These are phyloP conservation scores for Anoplophora glabripennis DNA, from an alignment of 1,140 invertebrate species.

Conservation along the genomic window DNA sequence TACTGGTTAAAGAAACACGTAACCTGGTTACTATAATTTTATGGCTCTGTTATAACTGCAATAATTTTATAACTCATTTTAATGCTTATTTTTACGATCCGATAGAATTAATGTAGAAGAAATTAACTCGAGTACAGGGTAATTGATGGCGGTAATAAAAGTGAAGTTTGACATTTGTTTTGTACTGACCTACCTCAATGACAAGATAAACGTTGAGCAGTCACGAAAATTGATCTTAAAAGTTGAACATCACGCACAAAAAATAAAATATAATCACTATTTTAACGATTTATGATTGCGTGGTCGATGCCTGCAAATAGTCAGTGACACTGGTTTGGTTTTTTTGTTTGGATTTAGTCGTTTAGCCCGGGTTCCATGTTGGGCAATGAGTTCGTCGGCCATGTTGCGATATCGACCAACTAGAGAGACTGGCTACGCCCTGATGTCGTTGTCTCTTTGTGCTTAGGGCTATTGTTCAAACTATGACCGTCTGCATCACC, in stretches of 20 bases:
- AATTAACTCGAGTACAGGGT: too few relatives aligned
- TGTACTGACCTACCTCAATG: constrained; percentile 31
- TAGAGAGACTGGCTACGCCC: constrained; percentile 29
- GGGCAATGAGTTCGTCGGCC: constrained; percentile 22
- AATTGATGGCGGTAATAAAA: background rate
- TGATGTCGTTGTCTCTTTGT: constrained; percentile 27
- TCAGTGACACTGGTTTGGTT: constrained; percentile 26
- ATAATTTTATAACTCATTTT: too few relatives aligned
- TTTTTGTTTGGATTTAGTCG: constrained; percentile 24
- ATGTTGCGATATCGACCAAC: constrained; percentile 38
- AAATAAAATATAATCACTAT: constrained; percentile 12
- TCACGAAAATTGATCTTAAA: constrained; percentile 13
- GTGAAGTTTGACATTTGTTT: constrained; percentile 21
- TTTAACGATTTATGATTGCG: constrained; percentile 19
- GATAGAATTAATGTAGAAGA: too few relatives aligned
- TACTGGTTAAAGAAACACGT: too few relatives aligned
- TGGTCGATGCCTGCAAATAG: constrained; percentile 25
- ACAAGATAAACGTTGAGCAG: background rate
- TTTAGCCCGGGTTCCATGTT: constrained; percentile 30
- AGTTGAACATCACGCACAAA: constrained; percentile 14
- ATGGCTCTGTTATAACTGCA: too few relatives aligned
- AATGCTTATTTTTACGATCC: too few relatives aligned
- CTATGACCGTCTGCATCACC: constrained; percentile 15
- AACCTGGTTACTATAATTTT: too few relatives aligned
- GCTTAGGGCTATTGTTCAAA: constrained; percentile 27